These are phyloP conservation scores for Herminia tarsipennalis DNA, from an alignment of 2,888 invertebrate species.

Conservation along the genomic window DNA sequence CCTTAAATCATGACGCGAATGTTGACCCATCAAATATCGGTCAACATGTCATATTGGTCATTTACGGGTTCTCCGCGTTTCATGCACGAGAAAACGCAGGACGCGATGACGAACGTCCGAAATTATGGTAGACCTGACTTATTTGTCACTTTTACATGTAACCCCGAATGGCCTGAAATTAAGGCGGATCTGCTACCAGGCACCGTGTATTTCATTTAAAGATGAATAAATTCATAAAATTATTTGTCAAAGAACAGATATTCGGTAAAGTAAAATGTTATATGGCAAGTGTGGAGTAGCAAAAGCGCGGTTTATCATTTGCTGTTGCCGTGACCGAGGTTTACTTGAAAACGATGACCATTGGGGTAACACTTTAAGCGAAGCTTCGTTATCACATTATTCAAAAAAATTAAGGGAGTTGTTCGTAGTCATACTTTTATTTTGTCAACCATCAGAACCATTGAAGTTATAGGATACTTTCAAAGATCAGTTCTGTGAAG, in stretches of 20 bases:
- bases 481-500: neutral
- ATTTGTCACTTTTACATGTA: slow-evolving; percentile 30
- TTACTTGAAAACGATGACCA: slow-evolving; percentile 38
- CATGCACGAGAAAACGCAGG: slow-evolving; percentile 36
- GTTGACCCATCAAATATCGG: slow-evolving; percentile 31
- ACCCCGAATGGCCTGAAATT: slow-evolving; percentile 29
- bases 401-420: slow-evolving; percentile 24
- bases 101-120: slow-evolving; percentile 34
- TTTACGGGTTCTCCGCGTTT: slow-evolving; percentile 31
- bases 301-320: slow-evolving; percentile 11
- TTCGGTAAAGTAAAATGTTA: slow-evolving; percentile 20
- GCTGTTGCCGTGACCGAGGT: too few species aligned
- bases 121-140: slow-evolving; percentile 33
- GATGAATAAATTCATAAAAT: slow-evolving; percentile 27
- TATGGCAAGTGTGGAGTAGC: slow-evolving; percentile 12
- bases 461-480: slow-evolving; percentile 10
- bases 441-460: slow-evolving; percentile 33
- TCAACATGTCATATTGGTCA: slow-evolving; percentile 32
- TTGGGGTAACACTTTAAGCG: slow-evolving; percentile 24
- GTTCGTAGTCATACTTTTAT: slow-evolving; percentile 30
- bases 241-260: slow-evolving; percentile 23
- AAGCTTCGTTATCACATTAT: slow-evolving; percentile 10
- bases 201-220: slow-evolving; percentile 35
- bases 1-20: slow-evolving; percentile 29
- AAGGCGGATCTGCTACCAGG: slow-evolving; percentile 32